A percentile compares a stretch with the other conserved stretches of the same genome.
Evolutionary conservation across 2,888 invertebrate species (phyloP).

Genomic region (Hedya salicella): DNA sequence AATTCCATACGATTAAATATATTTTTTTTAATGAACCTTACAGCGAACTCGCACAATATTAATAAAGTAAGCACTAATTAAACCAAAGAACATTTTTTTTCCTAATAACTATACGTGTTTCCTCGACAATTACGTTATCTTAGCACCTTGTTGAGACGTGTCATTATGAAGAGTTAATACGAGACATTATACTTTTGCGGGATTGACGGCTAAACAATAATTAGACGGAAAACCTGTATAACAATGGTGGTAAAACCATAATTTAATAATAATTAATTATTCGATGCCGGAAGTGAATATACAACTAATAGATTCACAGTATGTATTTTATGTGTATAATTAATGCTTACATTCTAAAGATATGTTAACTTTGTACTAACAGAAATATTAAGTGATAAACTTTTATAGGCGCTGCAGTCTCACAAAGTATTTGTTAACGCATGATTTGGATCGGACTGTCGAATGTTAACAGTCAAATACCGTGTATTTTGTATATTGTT

Average conservation of each 20-base stretch:
- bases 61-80: constrained; percentile 15
- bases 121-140: constrained; percentile 16
- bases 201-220: constrained; percentile 2
- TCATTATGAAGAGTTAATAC: constrained; percentile 15
- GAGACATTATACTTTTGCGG: constrained; percentile 3
- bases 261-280: too few relatives aligned
- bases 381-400: too few relatives aligned
- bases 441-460: too few relatives aligned
- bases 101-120: constrained; percentile 25
- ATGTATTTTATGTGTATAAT: too few relatives aligned
- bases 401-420: too few relatives aligned
- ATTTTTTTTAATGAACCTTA: not conserved
- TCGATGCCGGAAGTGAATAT: too few relatives aligned
- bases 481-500: too few relatives aligned
- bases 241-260: constrained; percentile 2
- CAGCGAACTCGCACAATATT: not conserved
- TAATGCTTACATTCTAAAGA: too few relatives aligned
- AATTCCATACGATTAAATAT: not conserved
- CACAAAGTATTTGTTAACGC: too few relatives aligned
- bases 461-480: too few relatives aligned
- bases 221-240: constrained; percentile 17
- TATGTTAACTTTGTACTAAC: too few relatives aligned
- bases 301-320: too few relatives aligned
- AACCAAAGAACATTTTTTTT: constrained; percentile 29
- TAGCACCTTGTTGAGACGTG: constrained; percentile 16